Conservation (phyloP, 2,888 invertebrate genomes). For the Horisme vitalbata region DNA sequence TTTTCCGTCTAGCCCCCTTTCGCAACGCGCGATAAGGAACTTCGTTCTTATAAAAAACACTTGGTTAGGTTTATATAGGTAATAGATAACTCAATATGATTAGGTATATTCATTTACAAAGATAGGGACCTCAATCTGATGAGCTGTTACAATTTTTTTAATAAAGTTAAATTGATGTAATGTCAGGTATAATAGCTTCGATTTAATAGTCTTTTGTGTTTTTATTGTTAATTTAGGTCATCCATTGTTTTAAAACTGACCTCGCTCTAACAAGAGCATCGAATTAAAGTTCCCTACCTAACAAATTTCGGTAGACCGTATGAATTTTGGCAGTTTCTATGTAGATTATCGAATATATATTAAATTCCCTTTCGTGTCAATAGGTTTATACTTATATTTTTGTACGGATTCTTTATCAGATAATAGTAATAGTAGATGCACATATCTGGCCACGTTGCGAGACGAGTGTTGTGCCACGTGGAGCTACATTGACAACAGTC, state of each 20-base stretch:
- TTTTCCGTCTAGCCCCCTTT: too few species aligned
- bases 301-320: too few species aligned
- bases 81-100: slow-evolving; percentile 18
- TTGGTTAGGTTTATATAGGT: too few species aligned
- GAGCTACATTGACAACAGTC: slow-evolving; percentile 35
- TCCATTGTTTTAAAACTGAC: slow-evolving; percentile 44
- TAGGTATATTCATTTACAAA: slow-evolving; percentile 37
- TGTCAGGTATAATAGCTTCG: neutral
- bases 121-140: too few species aligned
- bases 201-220: slow-evolving; percentile 24
- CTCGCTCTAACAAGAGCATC: slow-evolving; percentile 24
- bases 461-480: slow-evolving; percentile 56
- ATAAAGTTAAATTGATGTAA: neutral
- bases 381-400: slow-evolving; percentile 13
- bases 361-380: too few species aligned
- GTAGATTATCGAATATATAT: neutral
- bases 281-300: neutral
- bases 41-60: too few species aligned
- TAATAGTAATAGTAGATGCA: slow-evolving; percentile 43
- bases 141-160: slow-evolving; percentile 30
- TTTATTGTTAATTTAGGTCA: slow-evolving; percentile 46
- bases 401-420: slow-evolving; percentile 33
- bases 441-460: slow-evolving; percentile 52
- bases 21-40: too few species aligned
- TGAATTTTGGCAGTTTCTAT: slow-evolving; percentile 1